Evolutionary conservation across 2,888 invertebrate genomes (phyloP), one percentile per base, ranked within the genome.

Genomic region (Ellobium chinense): DNA sequence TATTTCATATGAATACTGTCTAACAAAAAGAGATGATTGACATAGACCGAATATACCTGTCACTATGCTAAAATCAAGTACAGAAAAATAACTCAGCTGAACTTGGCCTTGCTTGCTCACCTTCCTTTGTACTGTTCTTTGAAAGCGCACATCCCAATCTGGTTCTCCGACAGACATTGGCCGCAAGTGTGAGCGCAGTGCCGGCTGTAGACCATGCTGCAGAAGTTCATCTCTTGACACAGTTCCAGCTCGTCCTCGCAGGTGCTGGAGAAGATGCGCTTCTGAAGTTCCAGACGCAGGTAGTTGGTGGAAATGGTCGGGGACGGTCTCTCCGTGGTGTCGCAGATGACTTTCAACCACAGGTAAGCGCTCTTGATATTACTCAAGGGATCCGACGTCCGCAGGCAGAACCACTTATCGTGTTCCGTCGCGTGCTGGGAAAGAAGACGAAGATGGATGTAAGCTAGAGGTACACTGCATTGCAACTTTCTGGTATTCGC

Each of bases 261-360:
- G 18, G 83, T 85, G 78, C 83, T 85, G 58, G 83, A 80, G 63
- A 83, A 83, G 46, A 85, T 81, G 0, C 76, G 78, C 18, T 82
- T 83, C 9, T 31, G 54, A 46, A 85, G 72, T 18, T 74, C 54
- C 34, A 86, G 70, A 3, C 78, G 34, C 63, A 85, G 74, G 70
- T 81, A 87, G 66, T 85, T 83, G 34, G 66, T 29, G 9, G 83
- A 82, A 46, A 66, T 58, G 34, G 36, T 66, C 9, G 78, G 34
- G 24, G 68, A 58, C 18, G 80, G 75, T 46, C 37, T 81, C 9
- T 87, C 86, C 0, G 46, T 14, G 12, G 80, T 70, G 63, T 89
- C 90, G 76, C 89, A 90, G 14, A 89, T 85, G 29, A 88, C 83
- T 77, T 90, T 87, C 58, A 88, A 75, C 83, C 89, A 89, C 27